A percentile compares a stretch with the other conserved stretches of the same genome.
Conservation (phyloP, 2,888 invertebrate species). For the Colletes collaris region DNA sequence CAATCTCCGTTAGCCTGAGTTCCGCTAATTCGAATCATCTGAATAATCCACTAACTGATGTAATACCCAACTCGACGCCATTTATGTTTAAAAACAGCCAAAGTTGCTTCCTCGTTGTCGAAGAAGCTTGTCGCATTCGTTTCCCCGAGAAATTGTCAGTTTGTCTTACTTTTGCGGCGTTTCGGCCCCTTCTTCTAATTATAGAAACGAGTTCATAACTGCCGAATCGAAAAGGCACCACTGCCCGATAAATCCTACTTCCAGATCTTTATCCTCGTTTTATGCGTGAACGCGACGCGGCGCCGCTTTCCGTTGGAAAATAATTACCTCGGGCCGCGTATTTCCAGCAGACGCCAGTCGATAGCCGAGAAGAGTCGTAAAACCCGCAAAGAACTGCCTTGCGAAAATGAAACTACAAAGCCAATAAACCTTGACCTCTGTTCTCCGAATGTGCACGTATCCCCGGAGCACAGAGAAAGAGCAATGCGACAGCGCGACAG, state of each 20-base stretch:
- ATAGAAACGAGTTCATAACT: conserved; percentile 70
- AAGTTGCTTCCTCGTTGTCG: no score
- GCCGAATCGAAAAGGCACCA: conserved; percentile 38
- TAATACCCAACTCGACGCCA: no score
- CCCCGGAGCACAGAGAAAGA: conserved; percentile 2
- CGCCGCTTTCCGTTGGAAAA: conserved; percentile 11
- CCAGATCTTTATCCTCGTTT: conserved; percentile 45
- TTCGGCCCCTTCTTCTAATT: conserved; percentile 54
- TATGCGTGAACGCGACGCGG: not conserved
- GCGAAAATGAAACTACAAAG: conserved; percentile 31
- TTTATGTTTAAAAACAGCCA: no score
- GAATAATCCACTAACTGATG: not conserved
- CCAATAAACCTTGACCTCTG: conserved; percentile 53
- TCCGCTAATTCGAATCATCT: not conserved
- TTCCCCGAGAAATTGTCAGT: conserved; percentile 43
- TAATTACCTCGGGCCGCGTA: conserved; percentile 19
- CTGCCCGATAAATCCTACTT: conserved; percentile 41
- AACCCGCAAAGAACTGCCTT: conserved; percentile 19
- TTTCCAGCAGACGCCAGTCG: conserved; percentile 12
- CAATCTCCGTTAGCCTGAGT: not conserved
- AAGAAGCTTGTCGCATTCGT: not conserved
- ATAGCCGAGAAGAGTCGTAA: conserved; percentile 39
- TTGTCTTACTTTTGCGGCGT: conserved; percentile 42
- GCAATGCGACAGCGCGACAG: not conserved
- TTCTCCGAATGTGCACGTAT: not conserved